phyloP scores from a whole-genome alignment of 1,140 invertebrate species.

The Heliothis virescens region DNA sequence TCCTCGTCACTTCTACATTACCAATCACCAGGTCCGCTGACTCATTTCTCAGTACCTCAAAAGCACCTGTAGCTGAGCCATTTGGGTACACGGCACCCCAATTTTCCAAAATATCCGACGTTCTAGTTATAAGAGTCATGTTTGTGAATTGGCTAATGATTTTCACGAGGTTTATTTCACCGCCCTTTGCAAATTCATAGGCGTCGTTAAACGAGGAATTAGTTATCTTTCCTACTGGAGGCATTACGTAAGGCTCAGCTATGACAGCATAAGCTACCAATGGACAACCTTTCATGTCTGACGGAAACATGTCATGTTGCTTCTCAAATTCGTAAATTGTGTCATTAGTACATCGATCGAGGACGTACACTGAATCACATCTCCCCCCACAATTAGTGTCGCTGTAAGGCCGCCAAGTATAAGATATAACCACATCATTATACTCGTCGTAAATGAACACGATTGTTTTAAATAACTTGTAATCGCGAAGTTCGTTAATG shows the following conservation, averaged over 20 bases:
- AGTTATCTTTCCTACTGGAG: constrained; percentile 69
- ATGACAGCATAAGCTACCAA: constrained; percentile 79
- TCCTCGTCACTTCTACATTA: constrained; percentile 82
- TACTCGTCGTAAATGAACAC: constrained; percentile 75
- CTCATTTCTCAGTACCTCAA: constrained; percentile 71
- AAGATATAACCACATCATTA: constrained; percentile 74
- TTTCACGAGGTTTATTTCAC: constrained; percentile 83
- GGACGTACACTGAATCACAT: constrained; percentile 78
- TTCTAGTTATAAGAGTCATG: constrained; percentile 77
- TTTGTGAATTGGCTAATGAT: constrained; percentile 82
- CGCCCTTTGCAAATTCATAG: constrained; percentile 80
- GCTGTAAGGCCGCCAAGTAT: constrained; percentile 82
- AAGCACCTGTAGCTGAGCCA: constrained; percentile 76
- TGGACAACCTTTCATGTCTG: constrained; percentile 80
- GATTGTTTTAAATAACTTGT: constrained; percentile 80
- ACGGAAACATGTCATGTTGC: constrained; percentile 75
- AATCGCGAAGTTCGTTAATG: constrained; percentile 76
- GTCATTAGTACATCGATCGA: constrained; percentile 80
- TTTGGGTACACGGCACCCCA: constrained; percentile 76
- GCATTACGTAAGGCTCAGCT: constrained; percentile 84
- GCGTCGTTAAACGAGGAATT: constrained; percentile 71
- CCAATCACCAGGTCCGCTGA: constrained; percentile 80
- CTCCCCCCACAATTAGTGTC: constrained; percentile 79
- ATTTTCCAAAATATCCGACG: constrained; percentile 77
- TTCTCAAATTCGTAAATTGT: constrained; percentile 68